These are phyloP conservation scores for Marcusenius ussheri DNA, from an alignment of 2,113 vertebrate genomes.

Conservation along the genomic window DNA sequence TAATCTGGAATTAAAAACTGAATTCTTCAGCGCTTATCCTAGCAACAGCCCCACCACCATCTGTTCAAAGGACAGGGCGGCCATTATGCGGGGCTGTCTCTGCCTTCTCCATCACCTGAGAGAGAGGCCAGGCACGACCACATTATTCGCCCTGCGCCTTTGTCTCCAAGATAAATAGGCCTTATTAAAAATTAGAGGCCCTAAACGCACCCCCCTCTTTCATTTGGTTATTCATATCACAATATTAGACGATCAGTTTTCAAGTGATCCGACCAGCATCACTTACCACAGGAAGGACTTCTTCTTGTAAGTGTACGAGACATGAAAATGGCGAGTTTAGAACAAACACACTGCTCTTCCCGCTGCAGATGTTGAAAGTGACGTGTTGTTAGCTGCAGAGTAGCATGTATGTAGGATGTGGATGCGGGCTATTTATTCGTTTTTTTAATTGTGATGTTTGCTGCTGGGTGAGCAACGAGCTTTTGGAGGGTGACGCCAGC, in stretches of 20 bases:
- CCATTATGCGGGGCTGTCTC: constrained; percentile 64
- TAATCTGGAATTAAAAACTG: constrained; percentile 89
- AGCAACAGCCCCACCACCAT: constrained; percentile 88
- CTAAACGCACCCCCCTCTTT: constrained; percentile 24
- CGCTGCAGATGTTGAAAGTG: constrained; percentile 19
- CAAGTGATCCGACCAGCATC: constrained; percentile 54
- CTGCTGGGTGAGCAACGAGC: constrained; percentile 45
- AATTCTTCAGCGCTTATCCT: constrained; percentile 87
- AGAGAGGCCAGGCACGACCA: constrained; percentile 54
- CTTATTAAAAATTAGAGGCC: constrained; percentile 36
- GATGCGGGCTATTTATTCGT: constrained; percentile 23
- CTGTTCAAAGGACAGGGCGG: constrained; percentile 79
- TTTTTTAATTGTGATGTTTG: constrained; percentile 11
- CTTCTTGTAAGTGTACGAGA: constrained; percentile 30
- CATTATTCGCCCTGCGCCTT: constrained; percentile 47
- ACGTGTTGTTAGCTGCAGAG: constrained; percentile 15
- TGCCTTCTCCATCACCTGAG: constrained; percentile 81
- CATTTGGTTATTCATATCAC: constrained; percentile 54
- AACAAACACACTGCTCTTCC: constrained; percentile 32
- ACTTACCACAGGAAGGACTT: constrained; percentile 44
- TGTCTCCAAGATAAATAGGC: constrained; percentile 44
- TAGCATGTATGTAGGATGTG: constrained; percentile 23
- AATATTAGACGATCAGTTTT: constrained; percentile 56
- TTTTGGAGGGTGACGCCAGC: constrained; percentile 49
- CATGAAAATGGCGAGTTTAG: constrained; percentile 59